These are phyloP conservation scores for Invenusta paracnida DNA, from an alignment of 2,888 invertebrate genomes.

Conservation along the genomic window DNA sequence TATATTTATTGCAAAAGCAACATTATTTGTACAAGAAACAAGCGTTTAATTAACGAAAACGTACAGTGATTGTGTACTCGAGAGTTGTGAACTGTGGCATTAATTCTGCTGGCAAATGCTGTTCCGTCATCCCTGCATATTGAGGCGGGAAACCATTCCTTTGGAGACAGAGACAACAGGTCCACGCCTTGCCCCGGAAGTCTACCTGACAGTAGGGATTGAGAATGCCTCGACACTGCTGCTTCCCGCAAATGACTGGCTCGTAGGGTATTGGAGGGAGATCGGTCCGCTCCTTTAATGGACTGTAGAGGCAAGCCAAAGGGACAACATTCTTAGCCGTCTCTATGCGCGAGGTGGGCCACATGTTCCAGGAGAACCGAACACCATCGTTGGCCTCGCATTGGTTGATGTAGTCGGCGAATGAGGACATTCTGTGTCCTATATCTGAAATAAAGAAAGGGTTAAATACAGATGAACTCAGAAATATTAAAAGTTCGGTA, in stretches of 20 bases:
- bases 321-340: slow-evolving; percentile 92
- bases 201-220: slow-evolving; percentile 87
- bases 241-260: slow-evolving; percentile 87
- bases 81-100: slow-evolving; percentile 95
- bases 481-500: no score
- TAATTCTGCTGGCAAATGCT: slow-evolving; percentile 93
- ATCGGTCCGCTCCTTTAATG: slow-evolving; percentile 84
- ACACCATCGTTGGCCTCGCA: slow-evolving; percentile 95
- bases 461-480: no score
- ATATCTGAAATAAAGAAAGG: no score
- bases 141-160: slow-evolving; percentile 80
- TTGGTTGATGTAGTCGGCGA: slow-evolving; percentile 91
- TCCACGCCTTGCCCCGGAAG: slow-evolving; percentile 24
- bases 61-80: slow-evolving; percentile 83
- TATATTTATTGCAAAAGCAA: no score
- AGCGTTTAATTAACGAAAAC: no score
- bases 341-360: slow-evolving; percentile 93
- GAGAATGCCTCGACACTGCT: slow-evolving; percentile 86
- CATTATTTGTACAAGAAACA: no score
- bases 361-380: slow-evolving; percentile 95
- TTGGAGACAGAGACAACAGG: slow-evolving; percentile 32
- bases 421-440: slow-evolving; percentile 65
- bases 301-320: slow-evolving; percentile 86
- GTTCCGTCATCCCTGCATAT: slow-evolving; percentile 94
- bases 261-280: slow-evolving; percentile 94